Evolutionary conservation across 1,140 invertebrate species (phyloP), one percentile per base, ranked within the genome.

Genomic region (Zaprionus lachaisei): DNA sequence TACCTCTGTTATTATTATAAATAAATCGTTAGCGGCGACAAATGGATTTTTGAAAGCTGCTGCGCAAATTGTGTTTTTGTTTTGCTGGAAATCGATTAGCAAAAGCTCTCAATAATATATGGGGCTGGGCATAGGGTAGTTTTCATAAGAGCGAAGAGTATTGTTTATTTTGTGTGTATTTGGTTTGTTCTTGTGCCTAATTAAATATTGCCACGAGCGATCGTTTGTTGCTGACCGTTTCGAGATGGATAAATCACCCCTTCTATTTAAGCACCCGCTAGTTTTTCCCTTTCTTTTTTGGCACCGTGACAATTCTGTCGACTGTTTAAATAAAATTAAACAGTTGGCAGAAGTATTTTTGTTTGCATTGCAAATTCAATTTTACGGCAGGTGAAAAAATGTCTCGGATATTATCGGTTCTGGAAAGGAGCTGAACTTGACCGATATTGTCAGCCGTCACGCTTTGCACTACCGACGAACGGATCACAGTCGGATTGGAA

Each of bases 401-500:
- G 17, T 22, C 20, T 49, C 28, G 9, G n/a, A 9, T 24, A 24
- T 14, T 24, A 24, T 65, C 9, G 51, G 7, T 57, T 47, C 66
- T 67, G 68, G 55, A 44, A 63, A 62, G 57, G 67, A 65, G 44
- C 79, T 90, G 86, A 90, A 90, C 85, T 90, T 90, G 85, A 90
- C 85, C 85, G 85, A 81, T 90, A 83, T 89, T 77, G 68, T 31
- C 69, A 81, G 55, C 55, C 70, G 72, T 44, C 34, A 41, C 38
- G 57, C 55, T 54, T 37, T 28, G 41, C 41, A 44, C n/a, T 44
- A 38, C 60, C 26, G 15, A 67, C 41, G n/a, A 9, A 17, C n/a
- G 55, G 28, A 65, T 51, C 65, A 17, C 65, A 17, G 12, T 24
- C 5, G 47, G 22, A 6, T 64, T 17, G 56, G 44, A 70, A 47